Evolutionary conservation across 2,113 vertebrate genomes (phyloP).

Genomic region (Heteronetta atricapilla): DNA sequence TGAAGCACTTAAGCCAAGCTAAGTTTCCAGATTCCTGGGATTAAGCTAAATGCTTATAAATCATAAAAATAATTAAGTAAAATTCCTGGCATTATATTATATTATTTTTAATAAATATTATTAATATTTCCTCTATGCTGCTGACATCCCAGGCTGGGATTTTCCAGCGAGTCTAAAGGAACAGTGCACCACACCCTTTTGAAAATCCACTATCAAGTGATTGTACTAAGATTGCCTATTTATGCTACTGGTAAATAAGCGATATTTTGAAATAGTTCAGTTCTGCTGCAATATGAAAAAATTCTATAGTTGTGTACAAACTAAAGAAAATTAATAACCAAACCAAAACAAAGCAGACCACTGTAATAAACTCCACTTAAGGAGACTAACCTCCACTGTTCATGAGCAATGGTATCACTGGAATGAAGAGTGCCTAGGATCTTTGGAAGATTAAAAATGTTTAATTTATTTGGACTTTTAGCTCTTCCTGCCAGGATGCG

Average conservation of each 20-base stretch:
- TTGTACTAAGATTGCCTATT: neutral
- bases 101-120: too few species aligned
- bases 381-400: neutral
- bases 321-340: neutral
- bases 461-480: neutral
- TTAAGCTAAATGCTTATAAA: slow-evolving; percentile 8
- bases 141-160: neutral
- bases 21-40: slow-evolving; percentile 11
- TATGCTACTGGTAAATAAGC: neutral
- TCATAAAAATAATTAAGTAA: neutral
- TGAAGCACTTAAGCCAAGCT: neutral
- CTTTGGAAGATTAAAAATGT: neutral
- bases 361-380: neutral
- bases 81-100: neutral
- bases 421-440: neutral
- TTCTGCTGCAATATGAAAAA: neutral
- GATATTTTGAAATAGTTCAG: neutral
- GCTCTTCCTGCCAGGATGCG: neutral
- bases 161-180: neutral
- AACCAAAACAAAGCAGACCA: neutral
- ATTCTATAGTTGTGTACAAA: neutral
- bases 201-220: neutral
- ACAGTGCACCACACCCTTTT: neutral
- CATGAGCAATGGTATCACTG: neutral
- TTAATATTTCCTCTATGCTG: neutral